Conservation (phyloP, 2,888 invertebrate species). For the Drosophila limbata region DNA sequence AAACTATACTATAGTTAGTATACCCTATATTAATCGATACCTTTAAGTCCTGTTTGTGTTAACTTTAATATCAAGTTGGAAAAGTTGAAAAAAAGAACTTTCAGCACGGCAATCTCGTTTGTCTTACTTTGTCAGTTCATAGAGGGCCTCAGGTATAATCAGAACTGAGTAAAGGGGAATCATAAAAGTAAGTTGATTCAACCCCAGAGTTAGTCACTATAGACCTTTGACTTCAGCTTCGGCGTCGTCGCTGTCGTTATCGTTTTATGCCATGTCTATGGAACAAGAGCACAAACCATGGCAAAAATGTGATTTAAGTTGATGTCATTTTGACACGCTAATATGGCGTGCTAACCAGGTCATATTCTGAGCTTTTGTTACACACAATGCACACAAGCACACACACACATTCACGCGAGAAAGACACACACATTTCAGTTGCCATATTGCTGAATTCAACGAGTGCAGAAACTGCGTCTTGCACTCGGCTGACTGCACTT, state of each 20-base stretch:
- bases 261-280: constrained; percentile 62
- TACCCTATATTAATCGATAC: constrained; percentile 13
- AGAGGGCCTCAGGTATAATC: constrained; percentile 20
- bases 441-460: constrained; percentile 52
- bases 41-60: constrained; percentile 5
- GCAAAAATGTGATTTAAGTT: constrained; percentile 73
- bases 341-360: constrained; percentile 59
- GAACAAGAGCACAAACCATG: constrained; percentile 55
- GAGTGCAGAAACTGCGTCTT: constrained; percentile 39
- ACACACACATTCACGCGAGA: neutral
- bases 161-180: constrained; percentile 26
- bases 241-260: constrained; percentile 51
- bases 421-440: constrained; percentile 38
- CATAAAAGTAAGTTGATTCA: constrained; percentile 18
- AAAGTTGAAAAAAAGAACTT: constrained; percentile 32
- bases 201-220: constrained; percentile 1
- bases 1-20: neutral
- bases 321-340: constrained; percentile 73
- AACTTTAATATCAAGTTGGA: constrained; percentile 21
- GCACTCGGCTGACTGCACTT: constrained; percentile 67
- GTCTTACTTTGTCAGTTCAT: constrained; percentile 16
- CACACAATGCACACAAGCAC: constrained; percentile 1
- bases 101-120: constrained; percentile 8
- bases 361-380: constrained; percentile 51
- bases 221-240: constrained; percentile 48